Percentiles rank a stretch among this genome's conserved stretches.
Conservation (phyloP, 92 coral and sea anemone genomes). For the Zoanthus sociatus region DNA sequence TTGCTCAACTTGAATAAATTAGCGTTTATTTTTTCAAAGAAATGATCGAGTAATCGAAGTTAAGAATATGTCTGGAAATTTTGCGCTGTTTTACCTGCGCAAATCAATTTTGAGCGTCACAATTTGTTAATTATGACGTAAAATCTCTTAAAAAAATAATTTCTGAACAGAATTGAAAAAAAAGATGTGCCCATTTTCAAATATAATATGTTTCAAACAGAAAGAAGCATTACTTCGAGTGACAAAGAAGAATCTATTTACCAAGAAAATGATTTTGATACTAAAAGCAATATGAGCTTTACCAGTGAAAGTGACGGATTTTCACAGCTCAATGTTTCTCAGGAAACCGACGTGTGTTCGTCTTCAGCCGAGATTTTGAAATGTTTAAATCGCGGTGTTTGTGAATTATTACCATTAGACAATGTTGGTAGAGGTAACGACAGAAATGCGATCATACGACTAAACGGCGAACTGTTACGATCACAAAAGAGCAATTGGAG, state of each 20-base stretch:
- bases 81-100: background rate
- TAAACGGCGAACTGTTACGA: conserved; percentile 77
- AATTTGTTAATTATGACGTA: background rate
- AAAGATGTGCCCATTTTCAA: conserved; percentile 32
- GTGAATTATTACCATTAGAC: conserved; percentile 28
- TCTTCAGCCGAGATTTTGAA: conserved; percentile 34
- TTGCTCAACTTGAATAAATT: conserved; percentile 17
- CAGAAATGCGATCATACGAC: conserved; percentile 82
- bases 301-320: background rate
- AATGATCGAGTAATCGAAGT: background rate
- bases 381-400: conserved; percentile 10
- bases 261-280: conserved; percentile 24
- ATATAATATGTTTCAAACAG: conserved; percentile 18
- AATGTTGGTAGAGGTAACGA: conserved; percentile 64
- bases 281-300: background rate
- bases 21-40: background rate
- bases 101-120: conserved; percentile 23
- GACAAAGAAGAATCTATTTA: background rate
- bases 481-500: conserved; percentile 82
- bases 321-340: background rate
- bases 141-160: background rate
- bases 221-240: background rate
- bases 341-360: background rate
- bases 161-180: background rate
- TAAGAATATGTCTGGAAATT: background rate